Evolutionary conservation across 2,113 vertebrate genomes (phyloP).

Genomic region (Theristicus caerulescens): DNA sequence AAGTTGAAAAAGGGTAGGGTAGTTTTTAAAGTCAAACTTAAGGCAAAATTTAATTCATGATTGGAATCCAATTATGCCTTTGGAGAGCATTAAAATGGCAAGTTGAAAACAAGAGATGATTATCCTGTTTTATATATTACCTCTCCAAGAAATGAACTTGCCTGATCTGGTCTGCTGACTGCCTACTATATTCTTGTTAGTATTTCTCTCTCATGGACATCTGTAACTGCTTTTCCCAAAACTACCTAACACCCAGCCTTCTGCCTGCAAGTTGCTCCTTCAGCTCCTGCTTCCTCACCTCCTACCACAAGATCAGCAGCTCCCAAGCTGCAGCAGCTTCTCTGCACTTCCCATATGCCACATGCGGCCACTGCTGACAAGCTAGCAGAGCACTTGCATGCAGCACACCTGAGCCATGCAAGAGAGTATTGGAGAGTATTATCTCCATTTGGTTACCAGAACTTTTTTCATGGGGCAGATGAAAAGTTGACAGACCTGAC

Average conservation of each 20-base stretch:
- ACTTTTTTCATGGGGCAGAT: background rate
- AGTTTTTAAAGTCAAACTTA: background rate
- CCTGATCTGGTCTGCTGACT: background rate
- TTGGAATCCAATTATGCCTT: background rate
- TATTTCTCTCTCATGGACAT: background rate
- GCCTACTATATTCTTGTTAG: background rate
- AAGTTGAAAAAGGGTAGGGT: background rate
- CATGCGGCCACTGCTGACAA: background rate
- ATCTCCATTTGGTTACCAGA: background rate
- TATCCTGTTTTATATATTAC: background rate
- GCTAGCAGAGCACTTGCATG: background rate
- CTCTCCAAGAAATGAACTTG: background rate
- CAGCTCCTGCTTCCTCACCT: background rate
- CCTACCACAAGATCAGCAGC: background rate
- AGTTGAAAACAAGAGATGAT: background rate
- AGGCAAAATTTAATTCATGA: background rate
- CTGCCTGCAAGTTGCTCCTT: background rate
- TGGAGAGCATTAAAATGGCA: background rate
- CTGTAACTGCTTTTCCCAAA: background rate
- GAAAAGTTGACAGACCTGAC: background rate
- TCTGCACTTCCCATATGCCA: background rate
- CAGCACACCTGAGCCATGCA: background rate
- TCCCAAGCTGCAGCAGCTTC: background rate
- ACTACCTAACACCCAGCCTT: background rate
- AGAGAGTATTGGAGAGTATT: background rate